Base-by-base conservation (phyloP, 2,888 invertebrate genomes). In the Coremacera marginata region DNA sequence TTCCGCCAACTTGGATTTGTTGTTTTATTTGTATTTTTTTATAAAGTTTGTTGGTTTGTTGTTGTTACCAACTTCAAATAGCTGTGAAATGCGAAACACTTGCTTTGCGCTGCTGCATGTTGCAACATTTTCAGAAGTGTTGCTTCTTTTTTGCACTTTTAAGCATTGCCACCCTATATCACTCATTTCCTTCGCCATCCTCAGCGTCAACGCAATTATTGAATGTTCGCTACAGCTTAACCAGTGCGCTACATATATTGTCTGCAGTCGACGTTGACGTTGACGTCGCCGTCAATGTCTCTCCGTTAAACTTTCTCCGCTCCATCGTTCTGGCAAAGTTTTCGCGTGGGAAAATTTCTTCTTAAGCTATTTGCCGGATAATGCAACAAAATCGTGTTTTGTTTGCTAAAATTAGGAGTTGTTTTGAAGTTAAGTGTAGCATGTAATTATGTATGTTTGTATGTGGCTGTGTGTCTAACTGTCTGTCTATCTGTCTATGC, bases 311-410 rank as follows among this genome's bases (percentile, higher is more conserved):
- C 16, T 31, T 31, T 19, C 63, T 27, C 31, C 63, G n/a, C 14
- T 31, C 27, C 16, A 31, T 63, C 27, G 55, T 60, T 60, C 31
- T 31, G 49, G 27, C 27, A 68, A 68, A 68, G 68, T 68, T 68
- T 68, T 22, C 25, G 19, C 51, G 68, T 68, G 49, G 68, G 31
- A 68, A 68, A 49, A 51, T 68, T 68, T 52, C 68, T 68, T 68
- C 16, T 34, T 22, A 68, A 68, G 68, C 68, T 68, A 68, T 68
- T 68, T 68, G 44, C 51, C 68, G 68, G 22, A 51, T 51, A 68
- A 68, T 68, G 68, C 68, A 68, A 68, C 68, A 68, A 68, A 68
- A 68, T 68, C 68, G 68, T 68, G 68, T 68, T 68, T 68, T 68
- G 68, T 68, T 68, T 68, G 68, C 68, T 51, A 68, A 68, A 68